Evolutionary conservation across 1,140 invertebrate genomes (phyloP), one percentile per base, ranked within the genome.

Genomic region (Lasioglossum baleicum): DNA sequence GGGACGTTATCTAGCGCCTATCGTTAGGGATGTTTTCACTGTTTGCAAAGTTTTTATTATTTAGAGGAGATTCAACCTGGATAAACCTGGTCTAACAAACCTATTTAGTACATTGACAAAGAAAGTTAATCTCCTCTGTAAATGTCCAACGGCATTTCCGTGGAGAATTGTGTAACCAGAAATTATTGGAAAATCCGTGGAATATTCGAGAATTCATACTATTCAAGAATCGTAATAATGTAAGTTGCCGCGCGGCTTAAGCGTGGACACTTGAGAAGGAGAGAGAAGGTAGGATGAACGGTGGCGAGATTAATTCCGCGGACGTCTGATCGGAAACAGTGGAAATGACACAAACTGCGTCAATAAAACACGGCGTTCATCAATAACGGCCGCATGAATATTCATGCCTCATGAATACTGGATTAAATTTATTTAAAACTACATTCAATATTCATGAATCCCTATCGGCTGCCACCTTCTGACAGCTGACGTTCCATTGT

Each of bases 391-490:
- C n/a, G 11, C 61, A 83, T 83, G 63, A 83, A 84, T 83, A 81
- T 84, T 80, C 26, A 81, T 51, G 15, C 56, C 63, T 72, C 31
- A 72, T 76, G 51, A 81, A 69, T 73, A 75, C 31, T 8, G 31
- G 68, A 74, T 83, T 76, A 72, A 80, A 84, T 83, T 84, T 81
- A 76, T 75, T 81, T 85, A 75, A 80, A 77, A 44, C 5, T 42
- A 31, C 42, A 13, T 80, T 44, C 56, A 71, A 80, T 83, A 84
- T 84, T 84, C 51, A 83, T 75, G 66, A 68, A 75, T 67, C 44
- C 35, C 31, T 51, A 26, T 26, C 26, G 22, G 15, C 20, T 13
- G 26, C 61, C 61, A 63, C 40, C 5, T 6, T n/a, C 56, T 67
- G 66, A 48, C 56, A 44, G 22, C 61, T 76, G 66, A 69, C 75